Evolutionary conservation across 92 coral and sea anemone genomes (phyloP), one percentile per base, ranked within the genome.

Genomic region (Desmophyllum pertusum): DNA sequence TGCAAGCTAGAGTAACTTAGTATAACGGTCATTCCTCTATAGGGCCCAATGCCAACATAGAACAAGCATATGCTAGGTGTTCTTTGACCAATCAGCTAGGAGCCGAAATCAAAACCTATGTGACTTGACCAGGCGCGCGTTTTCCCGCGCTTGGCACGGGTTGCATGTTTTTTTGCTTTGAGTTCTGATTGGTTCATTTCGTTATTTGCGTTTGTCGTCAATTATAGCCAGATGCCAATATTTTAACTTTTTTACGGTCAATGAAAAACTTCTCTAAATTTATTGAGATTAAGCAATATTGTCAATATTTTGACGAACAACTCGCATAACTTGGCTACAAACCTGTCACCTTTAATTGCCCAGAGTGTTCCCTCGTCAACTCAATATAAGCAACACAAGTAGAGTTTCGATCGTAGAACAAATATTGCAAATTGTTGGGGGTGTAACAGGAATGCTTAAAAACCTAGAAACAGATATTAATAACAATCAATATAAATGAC

Each of bases 141-240:
- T 30, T 75, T 31, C 64, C 76, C 25, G 76, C 53, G 76, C 76
- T 37, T 37, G 29, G 50, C 50, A 27, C 57, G 27, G 14, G 61
- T 50, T 73, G 78, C 35, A 25, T 45, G 31, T 14, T 13, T 57
- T n/a, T n/a, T 57, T 57, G 33, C 14, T 57, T 15, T n/a, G 64
- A 8, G 64, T 5, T 57, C 3, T 57, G 64, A 57, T n/a, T 25
- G 64, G 64, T 25, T 57, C 2, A 57, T 57, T 55, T 57, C 64
- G 64, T 29, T 46, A 29, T 5, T 55, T 53, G 62, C 4, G 33
- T 25, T 57, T 57, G 15, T 57, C 64, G 31, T 25, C 10, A 1
- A 11, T n/a, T n/a, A n/a, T 46, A 3, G 15, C 52, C 52, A 46
- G 52, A 46, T 46, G 52, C 18, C 52, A 46, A 1, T 46, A 18